phyloP scores from a whole-genome alignment of 2,113 vertebrate species.

The Oostethus manadensis region DNA sequence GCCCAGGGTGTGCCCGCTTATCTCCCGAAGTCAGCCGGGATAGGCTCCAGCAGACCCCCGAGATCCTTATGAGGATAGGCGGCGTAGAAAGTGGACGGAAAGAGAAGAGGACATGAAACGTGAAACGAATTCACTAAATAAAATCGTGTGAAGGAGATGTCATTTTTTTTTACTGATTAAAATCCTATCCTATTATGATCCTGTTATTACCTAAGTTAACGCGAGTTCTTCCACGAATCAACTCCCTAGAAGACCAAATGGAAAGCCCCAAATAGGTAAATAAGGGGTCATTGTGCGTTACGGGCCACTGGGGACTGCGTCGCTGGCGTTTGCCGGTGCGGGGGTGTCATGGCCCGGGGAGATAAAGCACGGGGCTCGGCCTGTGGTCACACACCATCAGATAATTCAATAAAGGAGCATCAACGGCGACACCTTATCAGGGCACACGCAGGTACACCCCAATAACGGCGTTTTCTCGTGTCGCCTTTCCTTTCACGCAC shows the following conservation, averaged over 20 bases:
- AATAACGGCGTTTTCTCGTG: conserved; percentile 42
- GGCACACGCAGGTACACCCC: conserved; percentile 49
- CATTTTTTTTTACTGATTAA: too few species aligned
- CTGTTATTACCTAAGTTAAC: background rate
- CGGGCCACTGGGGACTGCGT: background rate
- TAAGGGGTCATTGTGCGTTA: conserved; percentile 12
- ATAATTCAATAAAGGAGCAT: conserved; percentile 61
- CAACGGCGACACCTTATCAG: conserved; percentile 60
- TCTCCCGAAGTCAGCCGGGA: too few species aligned
- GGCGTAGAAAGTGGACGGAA: too few species aligned
- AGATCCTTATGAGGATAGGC: too few species aligned
- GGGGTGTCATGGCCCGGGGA: conserved; percentile 50
- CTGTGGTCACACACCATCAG: conserved; percentile 54
- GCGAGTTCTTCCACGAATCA: too few species aligned
- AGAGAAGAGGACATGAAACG: background rate
- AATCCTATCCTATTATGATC: too few species aligned
- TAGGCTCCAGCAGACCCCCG: too few species aligned
- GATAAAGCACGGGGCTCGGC: conserved; percentile 56
- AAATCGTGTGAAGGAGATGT: too few species aligned
- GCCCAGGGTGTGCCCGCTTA: too few species aligned
- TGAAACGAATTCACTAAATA: background rate
- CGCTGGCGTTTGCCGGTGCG: conserved; percentile 26
- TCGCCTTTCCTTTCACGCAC: background rate
- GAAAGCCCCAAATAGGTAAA: too few species aligned
- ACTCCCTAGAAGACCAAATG: too few species aligned